Percentiles rank a stretch among this genome's conserved stretches.
Evolutionary conservation across 2,888 invertebrate genomes (phyloP).

Genomic region (Conops quadrifasciatus): DNA sequence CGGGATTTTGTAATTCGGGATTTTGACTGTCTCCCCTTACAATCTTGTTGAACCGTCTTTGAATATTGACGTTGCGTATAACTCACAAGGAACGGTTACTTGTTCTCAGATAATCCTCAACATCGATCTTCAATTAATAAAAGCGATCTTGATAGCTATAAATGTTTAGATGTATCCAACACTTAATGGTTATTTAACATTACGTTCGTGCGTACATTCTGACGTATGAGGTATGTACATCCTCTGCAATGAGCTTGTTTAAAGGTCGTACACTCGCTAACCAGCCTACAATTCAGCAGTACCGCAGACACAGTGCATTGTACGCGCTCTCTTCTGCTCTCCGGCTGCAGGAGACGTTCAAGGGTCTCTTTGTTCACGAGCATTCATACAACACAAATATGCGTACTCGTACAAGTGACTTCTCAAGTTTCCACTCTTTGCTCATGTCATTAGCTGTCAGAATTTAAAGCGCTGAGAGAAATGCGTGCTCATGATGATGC

Average conservation of each 20-base stretch:
- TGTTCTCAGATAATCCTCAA: slow-evolving; percentile 17
- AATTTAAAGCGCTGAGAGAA: slow-evolving; percentile 1
- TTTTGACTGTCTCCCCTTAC: no score
- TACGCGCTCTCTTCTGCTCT: slow-evolving; percentile 8
- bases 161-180: not conserved
- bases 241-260: not conserved
- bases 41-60: no score
- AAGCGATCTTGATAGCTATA: slow-evolving; percentile 11
- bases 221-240: not conserved
- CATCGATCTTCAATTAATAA: slow-evolving; percentile 26
- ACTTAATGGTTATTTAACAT: no score
- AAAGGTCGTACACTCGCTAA: not conserved
- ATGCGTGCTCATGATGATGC: not conserved
- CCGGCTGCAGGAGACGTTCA: slow-evolving; percentile 13
- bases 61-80: no score
- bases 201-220: no score
- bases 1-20: no score
- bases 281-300: no score
- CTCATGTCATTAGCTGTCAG: slow-evolving; percentile 25
- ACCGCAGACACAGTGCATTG: no score
- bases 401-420: slow-evolving; percentile 20
- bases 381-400: slow-evolving; percentile 23
- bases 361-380: no score
- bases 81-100: not conserved
- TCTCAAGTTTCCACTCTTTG: slow-evolving; percentile 21